Evolutionary conservation across 2,113 vertebrate genomes (phyloP), one percentile per base, ranked within the genome.

Genomic region (Proterorhinus semilunaris): DNA sequence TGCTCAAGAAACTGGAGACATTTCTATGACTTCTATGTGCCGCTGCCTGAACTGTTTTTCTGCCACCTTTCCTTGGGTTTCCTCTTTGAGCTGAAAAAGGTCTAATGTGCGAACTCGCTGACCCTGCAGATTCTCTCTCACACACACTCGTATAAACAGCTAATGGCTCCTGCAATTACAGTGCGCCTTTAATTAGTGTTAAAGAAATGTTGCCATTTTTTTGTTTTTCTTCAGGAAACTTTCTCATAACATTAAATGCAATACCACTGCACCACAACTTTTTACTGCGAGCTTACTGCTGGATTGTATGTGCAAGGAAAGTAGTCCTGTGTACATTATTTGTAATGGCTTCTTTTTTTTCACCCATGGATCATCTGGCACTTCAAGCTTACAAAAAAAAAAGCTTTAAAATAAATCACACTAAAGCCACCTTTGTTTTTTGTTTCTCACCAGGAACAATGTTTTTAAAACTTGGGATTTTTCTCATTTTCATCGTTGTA

Each of bases 151-250:
- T 63, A 59, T 65, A 70, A 62, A 48, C 45, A 58, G 67, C 74
- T 83, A 84, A 86, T 86, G 64, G 62, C 74, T 53, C 47, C 50
- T 78, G 78, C 54, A 84, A 77, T 84, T 86, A 81, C 65, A 69
- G 72, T 54, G 57, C 61, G 70, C 68, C 75, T 79, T 80, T 77
- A 74, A 85, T 66, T 58, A 69, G 66, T 71, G 54, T 76, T 78
- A 82, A 80, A 79, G 69, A 83, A 80, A 82, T 73, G 59, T 78
- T 36, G 27, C 27, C 3, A 3, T 36, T 36, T 36, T 5, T 75
- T 71, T 71, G 79, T 74, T 27, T 21, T 55, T 55, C n/a, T 55
- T 80, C 65, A 65, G 65, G 69, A 67, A 59, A 72, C 77, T 75
- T 64, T 61, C 62, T 66, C 71, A 63, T 21, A 58, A 65, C 64